Conservation (phyloP, 37 sponge, comb jelly and placozoan genomes). For the Bolinopsis microptera region DNA sequence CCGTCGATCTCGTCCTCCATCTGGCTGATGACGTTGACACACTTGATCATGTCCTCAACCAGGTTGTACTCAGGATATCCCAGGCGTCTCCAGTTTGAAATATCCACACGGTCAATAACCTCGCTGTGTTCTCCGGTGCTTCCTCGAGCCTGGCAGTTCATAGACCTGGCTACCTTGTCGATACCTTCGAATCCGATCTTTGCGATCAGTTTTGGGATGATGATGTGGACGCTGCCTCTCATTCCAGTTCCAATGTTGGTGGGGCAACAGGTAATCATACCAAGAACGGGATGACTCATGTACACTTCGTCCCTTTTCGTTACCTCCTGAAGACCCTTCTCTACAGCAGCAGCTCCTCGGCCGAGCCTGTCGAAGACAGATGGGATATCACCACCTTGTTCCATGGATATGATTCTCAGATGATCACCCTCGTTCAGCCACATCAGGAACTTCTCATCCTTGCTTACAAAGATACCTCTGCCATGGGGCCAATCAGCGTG, state of each 20-base stretch:
- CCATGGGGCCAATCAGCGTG: slow-evolving; percentile 77
- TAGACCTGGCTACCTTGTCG: slow-evolving; percentile 68
- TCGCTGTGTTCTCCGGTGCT: slow-evolving; percentile 73
- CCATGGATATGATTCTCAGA: slow-evolving; percentile 76
- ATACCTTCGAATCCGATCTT: slow-evolving; percentile 71
- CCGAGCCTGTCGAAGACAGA: slow-evolving; percentile 69
- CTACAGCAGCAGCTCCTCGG: slow-evolving; percentile 68
- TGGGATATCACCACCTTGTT: slow-evolving; percentile 70
- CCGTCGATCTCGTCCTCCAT: slow-evolving; percentile 65
- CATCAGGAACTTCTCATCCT: slow-evolving; percentile 70
- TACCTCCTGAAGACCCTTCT: slow-evolving; percentile 68
- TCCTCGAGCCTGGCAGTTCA: slow-evolving; percentile 74
- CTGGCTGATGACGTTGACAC: slow-evolving; percentile 67
- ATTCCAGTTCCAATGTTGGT: slow-evolving; percentile 75
- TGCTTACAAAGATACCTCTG: slow-evolving; percentile 71
- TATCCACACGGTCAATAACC: slow-evolving; percentile 71
- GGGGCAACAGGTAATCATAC: slow-evolving; percentile 76
- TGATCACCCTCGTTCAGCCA: slow-evolving; percentile 81
- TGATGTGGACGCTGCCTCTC: slow-evolving; percentile 74
- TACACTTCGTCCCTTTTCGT: slow-evolving; percentile 66
- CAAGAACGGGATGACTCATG: slow-evolving; percentile 69
- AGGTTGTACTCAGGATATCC: slow-evolving; percentile 71
- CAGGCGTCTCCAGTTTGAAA: slow-evolving; percentile 75
- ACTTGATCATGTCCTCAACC: slow-evolving; percentile 72
- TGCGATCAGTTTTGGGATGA: slow-evolving; percentile 50